A percentile compares a stretch with the other conserved stretches of the same genome.
Evolutionary conservation across 2,888 invertebrate species (phyloP).

Genomic region (Nomada goodeniana): DNA sequence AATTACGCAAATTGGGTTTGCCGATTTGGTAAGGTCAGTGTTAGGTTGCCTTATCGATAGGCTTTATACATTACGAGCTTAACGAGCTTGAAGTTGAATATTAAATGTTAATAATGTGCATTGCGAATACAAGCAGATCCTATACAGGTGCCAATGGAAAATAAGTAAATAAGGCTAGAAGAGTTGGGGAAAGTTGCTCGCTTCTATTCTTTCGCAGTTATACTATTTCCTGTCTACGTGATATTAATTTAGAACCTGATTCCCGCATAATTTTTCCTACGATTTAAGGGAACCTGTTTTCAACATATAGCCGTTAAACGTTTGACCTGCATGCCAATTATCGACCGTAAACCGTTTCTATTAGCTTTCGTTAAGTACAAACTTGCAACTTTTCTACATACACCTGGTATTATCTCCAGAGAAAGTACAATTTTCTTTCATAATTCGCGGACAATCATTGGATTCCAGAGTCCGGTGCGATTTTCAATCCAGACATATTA

Average conservation of each 20-base stretch:
- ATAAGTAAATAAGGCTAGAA: background rate
- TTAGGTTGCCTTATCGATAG: too few species aligned
- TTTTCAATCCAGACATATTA: background rate
- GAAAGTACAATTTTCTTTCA: background rate
- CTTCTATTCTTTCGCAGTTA: background rate
- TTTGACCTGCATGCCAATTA: background rate
- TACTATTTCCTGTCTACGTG: background rate
- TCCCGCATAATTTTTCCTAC: constrained; percentile 8
- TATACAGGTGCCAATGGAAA: background rate
- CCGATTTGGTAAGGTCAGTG: too few species aligned
- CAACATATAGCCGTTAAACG: background rate
- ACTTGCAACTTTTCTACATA: background rate
- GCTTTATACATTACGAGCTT: too few species aligned
- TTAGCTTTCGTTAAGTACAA: constrained; percentile 1
- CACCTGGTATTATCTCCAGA: background rate
- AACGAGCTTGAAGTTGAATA: too few species aligned
- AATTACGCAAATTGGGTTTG: too few species aligned
- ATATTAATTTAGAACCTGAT: constrained; percentile 14
- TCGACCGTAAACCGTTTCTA: constrained; percentile 7
- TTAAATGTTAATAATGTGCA: too few species aligned
- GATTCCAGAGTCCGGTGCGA: background rate
- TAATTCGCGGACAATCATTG: background rate
- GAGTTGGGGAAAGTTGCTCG: constrained; percentile 10
- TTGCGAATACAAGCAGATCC: too few species aligned
- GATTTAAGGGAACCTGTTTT: background rate